phyloP scores from a whole-genome alignment of 2,113 vertebrate genomes.

The Strix aluco region DNA sequence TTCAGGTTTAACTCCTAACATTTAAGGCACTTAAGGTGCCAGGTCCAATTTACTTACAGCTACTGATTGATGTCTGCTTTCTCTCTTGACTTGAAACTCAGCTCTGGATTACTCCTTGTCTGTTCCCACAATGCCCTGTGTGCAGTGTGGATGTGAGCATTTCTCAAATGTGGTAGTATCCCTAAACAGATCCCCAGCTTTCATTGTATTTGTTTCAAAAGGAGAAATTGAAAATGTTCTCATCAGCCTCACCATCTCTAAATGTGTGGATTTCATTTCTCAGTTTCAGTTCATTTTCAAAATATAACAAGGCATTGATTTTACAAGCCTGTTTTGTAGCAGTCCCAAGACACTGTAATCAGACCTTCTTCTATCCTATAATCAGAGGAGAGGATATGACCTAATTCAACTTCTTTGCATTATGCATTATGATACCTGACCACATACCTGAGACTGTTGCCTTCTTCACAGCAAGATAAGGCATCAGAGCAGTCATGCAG shows the following conservation, averaged over 20 bases:
- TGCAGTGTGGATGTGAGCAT: not conserved
- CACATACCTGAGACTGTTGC: not conserved
- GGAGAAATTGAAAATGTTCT: not conserved
- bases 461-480: not conserved
- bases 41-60: slow-evolving; percentile 67
- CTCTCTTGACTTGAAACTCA: not conserved
- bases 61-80: slow-evolving; percentile 60
- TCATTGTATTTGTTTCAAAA: not conserved
- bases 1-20: slow-evolving; percentile 64
- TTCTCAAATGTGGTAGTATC: not conserved
- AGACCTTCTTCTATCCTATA: not conserved
- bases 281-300: slow-evolving; percentile 13
- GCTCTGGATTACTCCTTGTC: not conserved
- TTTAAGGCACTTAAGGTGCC: slow-evolving; percentile 72
- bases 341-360: slow-evolving; percentile 17
- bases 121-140: not conserved
- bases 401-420: slow-evolving; percentile 17
- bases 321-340: slow-evolving; percentile 3
- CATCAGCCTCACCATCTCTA: not conserved
- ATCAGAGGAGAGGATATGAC: slow-evolving; percentile 33
- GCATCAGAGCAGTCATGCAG: not conserved
- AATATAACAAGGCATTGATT: slow-evolving; percentile 25
- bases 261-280: not conserved
- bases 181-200: not conserved
- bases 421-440: slow-evolving; percentile 31